Evolutionary conservation across 2,888 invertebrate species (phyloP), one percentile per base, ranked within the genome.

Genomic region (Drosophila pegasa): DNA sequence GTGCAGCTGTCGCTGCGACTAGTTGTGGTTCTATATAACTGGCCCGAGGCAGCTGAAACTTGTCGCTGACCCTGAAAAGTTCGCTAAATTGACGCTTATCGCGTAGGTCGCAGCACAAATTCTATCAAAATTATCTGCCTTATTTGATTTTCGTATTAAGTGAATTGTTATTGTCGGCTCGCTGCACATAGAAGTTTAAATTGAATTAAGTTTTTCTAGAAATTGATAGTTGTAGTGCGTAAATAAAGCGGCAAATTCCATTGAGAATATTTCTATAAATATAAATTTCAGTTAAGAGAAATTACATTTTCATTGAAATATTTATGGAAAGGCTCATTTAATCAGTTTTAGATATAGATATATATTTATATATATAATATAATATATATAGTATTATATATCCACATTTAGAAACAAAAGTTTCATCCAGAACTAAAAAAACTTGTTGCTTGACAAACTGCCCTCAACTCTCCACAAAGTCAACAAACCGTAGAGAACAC

Each of bases 1-100:
- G 33, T 45, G 22, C 22, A 33, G 31, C 38, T 10, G 35, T 9
- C 18, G 35, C 20, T 16, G 37, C 35, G 35, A 3, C 18, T 35
- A n/a, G n/a, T 4, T 22, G 22, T 22, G 50, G 10, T 20, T 6
- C 29, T 9, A 27, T 10, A 1, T 4, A 22, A 12, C 18, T n/a
- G 45, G 14, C 37, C 20, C 4, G 9, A 25, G 8, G 29, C 62
- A 52, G 33, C 41, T 54, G 20, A 41, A 33, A 38, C 38, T 51
- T 22, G 33, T 14, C 14, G 16, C 18, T 45, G 56, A 51, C 45
- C 51, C 38, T 65, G 56, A 40, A 48, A 37, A 54, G 27, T 35
- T 65, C 22, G 33, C 20, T n/a, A 52, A 52, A 61, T 62, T 27
- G 14, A n/a, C 31, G 27, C 29, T 27, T 18, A 47, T 37, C 35